Base-by-base conservation (phyloP, 2,113 vertebrate species). In the Genyomyrus donnyi region DNA sequence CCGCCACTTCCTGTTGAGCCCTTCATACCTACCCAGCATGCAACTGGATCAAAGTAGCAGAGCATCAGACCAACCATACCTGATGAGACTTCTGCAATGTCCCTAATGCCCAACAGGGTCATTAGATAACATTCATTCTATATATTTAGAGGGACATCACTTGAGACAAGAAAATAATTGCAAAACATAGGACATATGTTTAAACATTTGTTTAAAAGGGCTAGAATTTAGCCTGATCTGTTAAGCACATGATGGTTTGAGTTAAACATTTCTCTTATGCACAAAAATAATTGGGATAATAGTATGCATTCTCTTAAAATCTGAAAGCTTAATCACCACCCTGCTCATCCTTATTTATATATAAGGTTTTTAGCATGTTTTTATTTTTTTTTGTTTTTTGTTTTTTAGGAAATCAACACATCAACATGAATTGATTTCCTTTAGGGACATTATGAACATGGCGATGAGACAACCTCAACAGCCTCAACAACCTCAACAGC, bases 11-110 rank as follows among this genome's bases (percentile, higher is more conserved):
- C 88, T 46, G 3, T 45, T 88, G 45, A 88, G 56, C 42, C 88
- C 88, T 74, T 70, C 88, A 21, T 31, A 70, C 88, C 45, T 48
- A 88, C 88, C 88, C 88, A 88, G 56, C 56, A 88, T 70, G 88
- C 58, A 74, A 70, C 58, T 48, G 58, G 50, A 87, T 35, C 46
- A 70, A 66, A 74, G 88, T 27, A 74, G 24, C 39, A 70, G 53
- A 17, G 58, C 24, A 21, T 66, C 88, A 66, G 88, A 66, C 45
- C 24, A 46, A 24, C n/a, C 42, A 48, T 42, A 88, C n/a, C 24
- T 88, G 58, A 70, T 21, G 35, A n/a, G 48, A n/a, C 84, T 85
- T 46, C 35, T 21, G 53, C 27, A 66, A 24, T 62, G 42, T 48
- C 88, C 45, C 58, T 88, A 62, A 88, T n/a, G 88, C 24, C 42